Evolutionary conservation across 2,888 invertebrate species (phyloP), one percentile per base, ranked within the genome.

Genomic region (Ornithoptera alexandrae): DNA sequence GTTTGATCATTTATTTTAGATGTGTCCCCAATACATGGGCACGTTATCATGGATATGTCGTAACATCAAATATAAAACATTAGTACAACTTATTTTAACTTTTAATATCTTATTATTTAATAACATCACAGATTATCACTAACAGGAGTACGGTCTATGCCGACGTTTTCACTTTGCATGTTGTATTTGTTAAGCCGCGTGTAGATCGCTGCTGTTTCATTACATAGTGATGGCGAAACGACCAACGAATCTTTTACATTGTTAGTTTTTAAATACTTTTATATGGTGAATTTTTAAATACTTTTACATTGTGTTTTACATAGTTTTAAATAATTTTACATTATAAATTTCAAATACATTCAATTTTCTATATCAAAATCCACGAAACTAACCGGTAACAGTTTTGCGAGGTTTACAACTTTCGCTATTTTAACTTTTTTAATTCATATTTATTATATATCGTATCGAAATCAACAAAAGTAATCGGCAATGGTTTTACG

Each of bases 91-190:
- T 50, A 50, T 17, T 81, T 77, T 73, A 78, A 78, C 79, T 17
- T 81, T 77, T 30, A 30, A 30, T 30, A 30, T 30, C 30, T 30
- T 30, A 30, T 30, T 4, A 30, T 30, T 30, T 83, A 81, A 78
- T 73, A 84, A 86, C 84, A 90, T 90, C 89, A 90, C 90, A 90
- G 89, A 85, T 88, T 84, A 79, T 67, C 5, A 77, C 79, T 79
- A 79, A 79, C 69, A 72, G 69, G 73, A 73, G 74, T 75, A 74
- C 77, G 50, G 50, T 22, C 42, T 20, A 62, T 24, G 17, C 22
- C 6, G 24, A 17, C 22, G 46, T 22, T 20, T 42, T 2, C 24
- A 17, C 3, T 8, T 18, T 24, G 50, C 62, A 46, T 50, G 50
- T 62, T 39, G 30, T 10, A 50, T 50, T 50, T 62, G 50, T 50